Evolutionary conservation across 2,888 invertebrate genomes (phyloP).

Genomic region (Bibio marci): DNA sequence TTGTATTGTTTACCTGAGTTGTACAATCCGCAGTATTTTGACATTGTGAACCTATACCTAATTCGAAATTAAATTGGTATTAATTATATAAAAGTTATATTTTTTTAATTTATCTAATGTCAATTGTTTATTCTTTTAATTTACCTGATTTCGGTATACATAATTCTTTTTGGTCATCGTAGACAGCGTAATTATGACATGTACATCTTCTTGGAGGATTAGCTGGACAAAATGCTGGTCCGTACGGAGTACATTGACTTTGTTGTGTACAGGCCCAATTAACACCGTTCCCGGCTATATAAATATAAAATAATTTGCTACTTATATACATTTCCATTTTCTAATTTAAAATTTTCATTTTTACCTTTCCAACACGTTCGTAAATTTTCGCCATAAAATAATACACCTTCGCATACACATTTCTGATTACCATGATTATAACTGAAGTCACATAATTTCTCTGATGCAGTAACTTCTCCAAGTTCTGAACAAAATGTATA

Average conservation of each 20-base stretch:
- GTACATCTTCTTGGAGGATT: conserved; percentile 21
- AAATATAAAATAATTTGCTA: background rate
- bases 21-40: conserved; percentile 18
- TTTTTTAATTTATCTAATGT: background rate
- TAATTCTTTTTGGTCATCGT: conserved; percentile 20
- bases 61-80: background rate
- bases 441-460: conserved; percentile 21
- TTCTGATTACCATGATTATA: conserved; percentile 19
- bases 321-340: too few relatives aligned
- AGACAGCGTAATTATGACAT: conserved; percentile 24
- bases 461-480: conserved; percentile 25
- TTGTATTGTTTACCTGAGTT: conserved; percentile 15
- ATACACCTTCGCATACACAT: conserved; percentile 25
- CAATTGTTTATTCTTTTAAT: background rate
- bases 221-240: conserved; percentile 17
- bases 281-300: conserved; percentile 18
- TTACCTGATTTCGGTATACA: conserved; percentile 18
- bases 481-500: conserved; percentile 8
- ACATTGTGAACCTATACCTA: conserved; percentile 23
- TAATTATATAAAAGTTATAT: too few relatives aligned
- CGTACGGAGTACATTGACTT: conserved; percentile 27
- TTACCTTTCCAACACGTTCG: conserved; percentile 26
- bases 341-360: conserved; percentile 9
- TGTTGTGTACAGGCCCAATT: conserved; percentile 23
- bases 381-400: conserved; percentile 21